Base-by-base conservation (phyloP, 2,888 invertebrate genomes). In the Frankliniella fusca region DNA sequence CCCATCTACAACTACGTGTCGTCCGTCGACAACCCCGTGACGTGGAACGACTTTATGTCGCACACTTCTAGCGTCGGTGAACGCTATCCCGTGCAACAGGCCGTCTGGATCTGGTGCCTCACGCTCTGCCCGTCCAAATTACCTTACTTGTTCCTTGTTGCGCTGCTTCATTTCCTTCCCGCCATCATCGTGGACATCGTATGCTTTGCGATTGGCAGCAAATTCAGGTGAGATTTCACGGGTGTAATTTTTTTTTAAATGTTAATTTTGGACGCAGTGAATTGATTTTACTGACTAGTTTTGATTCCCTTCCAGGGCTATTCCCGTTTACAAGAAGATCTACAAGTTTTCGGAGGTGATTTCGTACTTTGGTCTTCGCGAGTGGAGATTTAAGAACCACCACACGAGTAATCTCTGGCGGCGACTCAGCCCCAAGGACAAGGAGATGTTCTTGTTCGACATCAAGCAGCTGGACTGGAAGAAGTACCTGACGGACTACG, bases 1-100 rank as follows among this genome's bases (percentile, higher is more conserved):
- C 84, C 83, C 0, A 92, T 97, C 61, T 97, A 94, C 89, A 97
- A 97, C 88, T 95, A 93, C 87, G 94, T 95, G 3, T 94, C 96
- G 0, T 94, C 95, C 0, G 90, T 90, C 0, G 91, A 94, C 83
- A 95, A 96, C 86, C 92, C 92, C 1, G 88, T 97, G 80, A 93
- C 92, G 0, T 98, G 97, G 97, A 91, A 89, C 0, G 90, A 93
- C 80, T 94, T 94, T 85, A 87, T 89, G 85, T 83, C 87, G 0
- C 86, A 89, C 7, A 91, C 91, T 84, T 84, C 91, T 85, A 87
- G 87, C 12, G 89, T 91, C 83, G 90, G 92, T 0, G 85, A 89
- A 20, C 85, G 88, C 48, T 82, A 83, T 0, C 86, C 85, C 0
- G 82, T 85, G 0, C 81, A 80, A 8, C 83, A 84, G 79, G 84